Percentiles rank a stretch among this genome's conserved stretches.
Evolutionary conservation across 2,113 vertebrate genomes (phyloP).

Genomic region (Semicossyphus pulcher): DNA sequence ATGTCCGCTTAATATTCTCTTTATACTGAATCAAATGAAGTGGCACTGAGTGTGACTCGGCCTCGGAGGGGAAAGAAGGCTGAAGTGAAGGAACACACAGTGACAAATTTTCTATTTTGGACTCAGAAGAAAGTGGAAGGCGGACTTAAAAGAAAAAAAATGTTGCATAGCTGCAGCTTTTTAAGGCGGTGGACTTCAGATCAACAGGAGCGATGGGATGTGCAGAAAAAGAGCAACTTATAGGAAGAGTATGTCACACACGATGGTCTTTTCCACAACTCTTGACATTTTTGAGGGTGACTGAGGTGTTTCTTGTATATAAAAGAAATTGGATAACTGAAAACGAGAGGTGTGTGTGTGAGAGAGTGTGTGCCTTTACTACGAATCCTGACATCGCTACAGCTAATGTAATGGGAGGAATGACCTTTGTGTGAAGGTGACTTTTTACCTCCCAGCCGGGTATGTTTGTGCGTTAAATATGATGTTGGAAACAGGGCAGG

Average conservation of each 20-base stretch:
- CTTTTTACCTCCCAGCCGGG: conserved; percentile 49
- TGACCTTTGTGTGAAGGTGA: conserved; percentile 80
- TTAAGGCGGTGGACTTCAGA: conserved; percentile 33
- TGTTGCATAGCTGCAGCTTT: conserved; percentile 29
- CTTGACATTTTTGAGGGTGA: conserved; percentile 50
- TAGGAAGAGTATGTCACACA: conserved; percentile 10
- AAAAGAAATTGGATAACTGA: conserved; percentile 17
- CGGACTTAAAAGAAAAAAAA: neutral
- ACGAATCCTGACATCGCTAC: conserved; percentile 52
- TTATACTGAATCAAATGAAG: conserved; percentile 33
- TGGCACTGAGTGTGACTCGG: conserved; percentile 13
- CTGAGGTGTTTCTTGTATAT: neutral
- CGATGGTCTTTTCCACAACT: conserved; percentile 14
- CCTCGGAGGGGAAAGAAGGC: conserved; percentile 5
- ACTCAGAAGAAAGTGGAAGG: conserved; percentile 10
- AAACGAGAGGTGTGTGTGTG: conserved; percentile 8
- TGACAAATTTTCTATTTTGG: conserved; percentile 38
- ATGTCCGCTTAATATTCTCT: conserved; percentile 40
- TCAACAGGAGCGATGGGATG: conserved; percentile 16
- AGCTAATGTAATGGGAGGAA: conserved; percentile 66
- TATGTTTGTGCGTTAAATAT: conserved; percentile 77
- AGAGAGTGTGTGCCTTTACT: conserved; percentile 21
- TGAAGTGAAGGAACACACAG: conserved; percentile 22
- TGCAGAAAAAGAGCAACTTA: conserved; percentile 24
- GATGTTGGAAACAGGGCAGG: conserved; percentile 59